Evolutionary conservation across 2,888 invertebrate genomes (phyloP).

Genomic region (Lacanobia oleracea): DNA sequence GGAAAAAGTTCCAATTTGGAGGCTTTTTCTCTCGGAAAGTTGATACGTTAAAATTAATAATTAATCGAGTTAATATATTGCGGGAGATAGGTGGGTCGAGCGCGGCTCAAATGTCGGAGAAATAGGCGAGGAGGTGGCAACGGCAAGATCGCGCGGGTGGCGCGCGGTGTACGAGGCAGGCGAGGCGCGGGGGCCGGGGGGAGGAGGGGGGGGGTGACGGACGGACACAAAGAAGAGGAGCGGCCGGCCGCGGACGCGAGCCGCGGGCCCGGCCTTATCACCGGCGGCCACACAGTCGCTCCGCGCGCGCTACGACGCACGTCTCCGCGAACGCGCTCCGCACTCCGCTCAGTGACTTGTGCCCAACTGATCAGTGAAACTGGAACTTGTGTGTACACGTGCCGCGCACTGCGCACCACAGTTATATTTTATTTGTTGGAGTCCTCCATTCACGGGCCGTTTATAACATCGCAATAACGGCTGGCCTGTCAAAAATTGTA

Average conservation of each 20-base stretch:
- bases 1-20: conserved; percentile 69
- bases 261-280: conserved; percentile 86
- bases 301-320: conserved; percentile 85
- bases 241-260: conserved; percentile 86
- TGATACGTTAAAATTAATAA: conserved; percentile 81
- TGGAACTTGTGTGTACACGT: conserved; percentile 75
- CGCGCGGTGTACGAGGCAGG: conserved; percentile 65
- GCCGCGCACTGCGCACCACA: conserved; percentile 81
- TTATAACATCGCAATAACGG: conserved; percentile 77
- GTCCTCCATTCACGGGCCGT: conserved; percentile 72
- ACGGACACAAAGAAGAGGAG: conserved; percentile 90
- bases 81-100: conserved; percentile 83
- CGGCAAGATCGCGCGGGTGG: conserved; percentile 78
- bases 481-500: conserved; percentile 85
- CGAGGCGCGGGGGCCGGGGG: conserved; percentile 66
- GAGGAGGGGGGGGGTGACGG: conserved; percentile 77
- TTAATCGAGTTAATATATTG: conserved; percentile 85
- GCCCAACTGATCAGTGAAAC: conserved; percentile 75
- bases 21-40: conserved; percentile 65
- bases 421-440: conserved; percentile 75
- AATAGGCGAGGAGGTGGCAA: conserved; percentile 76
- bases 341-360: conserved; percentile 74
- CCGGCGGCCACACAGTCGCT: conserved; percentile 86
- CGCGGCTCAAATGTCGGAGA: conserved; percentile 71
- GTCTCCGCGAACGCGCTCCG: conserved; percentile 71